Conservation (phyloP, 2,888 invertebrate species). For the Tipula vernalis region DNA sequence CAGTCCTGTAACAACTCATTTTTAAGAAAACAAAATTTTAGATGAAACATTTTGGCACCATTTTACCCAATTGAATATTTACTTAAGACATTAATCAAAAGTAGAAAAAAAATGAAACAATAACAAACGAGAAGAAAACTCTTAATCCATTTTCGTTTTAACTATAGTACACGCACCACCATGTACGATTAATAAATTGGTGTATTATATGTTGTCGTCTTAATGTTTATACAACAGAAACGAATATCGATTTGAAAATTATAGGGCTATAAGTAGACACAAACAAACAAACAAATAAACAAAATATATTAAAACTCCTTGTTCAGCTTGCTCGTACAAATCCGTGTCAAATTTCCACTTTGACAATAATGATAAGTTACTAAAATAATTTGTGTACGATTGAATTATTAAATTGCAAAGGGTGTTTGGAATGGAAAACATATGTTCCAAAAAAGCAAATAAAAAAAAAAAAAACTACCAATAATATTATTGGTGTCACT, state of each 20-base stretch:
- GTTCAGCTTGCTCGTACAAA: not conserved
- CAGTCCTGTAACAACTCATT: not conserved
- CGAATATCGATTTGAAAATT: not conserved
- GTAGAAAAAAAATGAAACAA: not conserved
- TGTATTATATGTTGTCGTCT: not conserved
- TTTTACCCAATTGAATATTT: not conserved
- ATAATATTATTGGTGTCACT: not conserved
- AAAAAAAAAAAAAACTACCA: not conserved
- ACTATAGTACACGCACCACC: not conserved
- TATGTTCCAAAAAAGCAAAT: not conserved
- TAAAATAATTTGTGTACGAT: not conserved
- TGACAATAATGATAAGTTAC: not conserved
- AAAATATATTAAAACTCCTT: not conserved
- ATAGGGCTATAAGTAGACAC: not conserved
- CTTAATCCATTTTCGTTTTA: not conserved
- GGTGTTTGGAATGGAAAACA: not conserved
- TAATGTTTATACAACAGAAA: not conserved
- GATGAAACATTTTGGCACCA: not conserved
- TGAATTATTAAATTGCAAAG: not conserved
- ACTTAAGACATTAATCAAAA: not conserved
- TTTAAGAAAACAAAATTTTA: no score
- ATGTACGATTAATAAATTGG: not conserved
- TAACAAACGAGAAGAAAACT: not conserved
- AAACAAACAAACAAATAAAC: no score
- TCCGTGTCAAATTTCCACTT: not conserved